These are phyloP conservation scores for Sterrhoptilus dennistouni DNA, from an alignment of 2,113 vertebrate genomes.

Conservation along the genomic window DNA sequence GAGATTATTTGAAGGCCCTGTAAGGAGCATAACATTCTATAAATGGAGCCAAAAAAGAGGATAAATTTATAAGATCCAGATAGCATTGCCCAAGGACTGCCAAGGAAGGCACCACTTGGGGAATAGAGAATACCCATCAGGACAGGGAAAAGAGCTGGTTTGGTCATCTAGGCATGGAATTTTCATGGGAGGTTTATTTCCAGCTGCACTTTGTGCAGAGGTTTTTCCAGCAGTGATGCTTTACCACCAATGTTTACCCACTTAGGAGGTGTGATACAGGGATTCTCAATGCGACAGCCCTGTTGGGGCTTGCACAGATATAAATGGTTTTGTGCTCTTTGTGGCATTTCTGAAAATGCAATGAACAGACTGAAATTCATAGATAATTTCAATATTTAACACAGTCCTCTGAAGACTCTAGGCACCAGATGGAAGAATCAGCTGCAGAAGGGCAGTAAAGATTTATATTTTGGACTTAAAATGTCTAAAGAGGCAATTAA, in stretches of 20 bases:
- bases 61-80: neutral
- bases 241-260: fast-evolving
- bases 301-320: neutral
- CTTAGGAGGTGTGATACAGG: neutral
- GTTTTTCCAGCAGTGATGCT: neutral
- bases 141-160: neutral
- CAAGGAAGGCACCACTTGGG: neutral
- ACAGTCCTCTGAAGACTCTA: neutral
- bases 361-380: neutral
- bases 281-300: neutral
- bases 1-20: neutral
- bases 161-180: neutral
- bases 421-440: neutral
- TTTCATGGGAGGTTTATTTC: neutral
- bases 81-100: neutral
- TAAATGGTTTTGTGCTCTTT: neutral
- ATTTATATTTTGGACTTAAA: neutral
- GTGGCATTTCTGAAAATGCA: neutral
- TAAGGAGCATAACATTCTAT: neutral
- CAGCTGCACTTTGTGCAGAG: neutral
- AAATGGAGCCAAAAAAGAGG: neutral
- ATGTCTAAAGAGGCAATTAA: neutral
- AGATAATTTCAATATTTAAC: neutral
- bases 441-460: neutral
- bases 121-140: neutral